Percentiles rank a stretch among this genome's conserved stretches.
Evolutionary conservation across 2,888 invertebrate species (phyloP).

Genomic region (Oeneis ivallda): DNA sequence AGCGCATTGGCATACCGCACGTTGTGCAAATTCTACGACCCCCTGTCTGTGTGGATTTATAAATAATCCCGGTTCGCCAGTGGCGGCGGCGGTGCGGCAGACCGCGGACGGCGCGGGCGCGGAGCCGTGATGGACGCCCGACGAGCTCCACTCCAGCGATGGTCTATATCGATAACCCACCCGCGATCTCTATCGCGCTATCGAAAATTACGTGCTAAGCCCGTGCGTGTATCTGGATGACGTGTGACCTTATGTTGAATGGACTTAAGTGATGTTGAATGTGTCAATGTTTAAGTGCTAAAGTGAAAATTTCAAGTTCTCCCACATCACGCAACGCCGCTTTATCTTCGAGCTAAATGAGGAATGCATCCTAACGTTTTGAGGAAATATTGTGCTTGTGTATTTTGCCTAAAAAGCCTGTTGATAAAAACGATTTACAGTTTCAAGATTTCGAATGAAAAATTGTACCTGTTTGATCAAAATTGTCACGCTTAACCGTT

Average conservation of each 20-base stretch:
- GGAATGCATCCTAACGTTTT: conserved; percentile 2
- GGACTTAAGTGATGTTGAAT: conserved; percentile 24
- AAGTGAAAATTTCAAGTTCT: conserved; percentile 14
- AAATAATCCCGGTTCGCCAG: conserved; percentile 79
- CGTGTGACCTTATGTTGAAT: conserved; percentile 31
- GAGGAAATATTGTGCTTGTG: conserved; percentile 1
- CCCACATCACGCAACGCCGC: background rate
- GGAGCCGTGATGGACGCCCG: conserved; percentile 63
- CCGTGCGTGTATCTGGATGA: conserved; percentile 20
- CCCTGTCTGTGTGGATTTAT: conserved; percentile 79
- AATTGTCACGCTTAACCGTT: conserved; percentile 55
- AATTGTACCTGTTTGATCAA: conserved; percentile 43
- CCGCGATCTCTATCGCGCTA: conserved; percentile 30
- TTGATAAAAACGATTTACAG: conserved; percentile 42
- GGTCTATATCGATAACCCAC: conserved; percentile 40
- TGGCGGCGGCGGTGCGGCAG: conserved; percentile 78
- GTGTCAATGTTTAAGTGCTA: conserved; percentile 21
- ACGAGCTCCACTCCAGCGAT: conserved; percentile 63
- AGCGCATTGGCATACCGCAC: conserved; percentile 65
- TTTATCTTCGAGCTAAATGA: conserved; percentile 1
- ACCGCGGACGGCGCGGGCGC: conserved; percentile 82
- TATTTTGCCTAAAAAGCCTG: background rate
- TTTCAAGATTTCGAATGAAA: conserved; percentile 52
- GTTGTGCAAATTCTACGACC: conserved; percentile 79
- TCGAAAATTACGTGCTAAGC: conserved; percentile 14